Percentiles rank a stretch among this genome's conserved stretches.
These are phyloP conservation scores for Cheilosia impressa DNA, from an alignment of 2,888 invertebrate species.

Conservation along the genomic window DNA sequence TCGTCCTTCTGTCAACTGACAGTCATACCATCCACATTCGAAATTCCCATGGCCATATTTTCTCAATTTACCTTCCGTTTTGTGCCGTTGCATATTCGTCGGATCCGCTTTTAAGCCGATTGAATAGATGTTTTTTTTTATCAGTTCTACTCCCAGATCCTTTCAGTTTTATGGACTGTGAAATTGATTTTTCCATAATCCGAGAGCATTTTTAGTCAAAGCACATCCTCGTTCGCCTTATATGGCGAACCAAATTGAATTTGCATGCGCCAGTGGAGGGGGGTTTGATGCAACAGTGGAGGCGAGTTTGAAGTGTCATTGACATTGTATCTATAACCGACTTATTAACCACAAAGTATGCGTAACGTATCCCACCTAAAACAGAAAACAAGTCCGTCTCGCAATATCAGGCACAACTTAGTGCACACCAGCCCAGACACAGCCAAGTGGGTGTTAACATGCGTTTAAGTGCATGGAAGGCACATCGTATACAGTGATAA, in stretches of 20 bases:
- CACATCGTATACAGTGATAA: slow-evolving; percentile 19
- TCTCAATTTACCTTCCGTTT: background rate
- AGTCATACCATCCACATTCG: too few species aligned
- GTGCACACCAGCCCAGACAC: slow-evolving; percentile 9
- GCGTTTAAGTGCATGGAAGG: slow-evolving; percentile 15
- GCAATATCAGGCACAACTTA: background rate
- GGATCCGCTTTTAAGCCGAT: background rate
- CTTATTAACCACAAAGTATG: background rate
- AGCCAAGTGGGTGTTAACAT: slow-evolving; percentile 21
- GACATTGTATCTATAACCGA: background rate
- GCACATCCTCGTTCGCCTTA: background rate
- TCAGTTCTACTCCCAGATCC: slow-evolving; percentile 3
- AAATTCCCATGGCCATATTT: background rate
- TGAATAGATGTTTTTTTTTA: background rate
- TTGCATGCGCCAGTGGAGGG: background rate
- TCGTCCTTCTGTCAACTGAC: too few species aligned
- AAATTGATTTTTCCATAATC: background rate
- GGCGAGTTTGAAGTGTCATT: background rate
- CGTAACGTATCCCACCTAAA: background rate
- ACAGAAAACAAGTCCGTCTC: background rate
- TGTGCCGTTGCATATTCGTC: background rate
- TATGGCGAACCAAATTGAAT: slow-evolving; percentile 6
- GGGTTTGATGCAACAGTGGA: background rate
- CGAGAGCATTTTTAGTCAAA: background rate
- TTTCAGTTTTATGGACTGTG: slow-evolving; percentile 18